A percentile compares a stretch with the other conserved stretches of the same genome.
These are phyloP conservation scores for Sminthopsis crassicaudata DNA, from an alignment of 2,113 vertebrate species.

Conservation along the genomic window DNA sequence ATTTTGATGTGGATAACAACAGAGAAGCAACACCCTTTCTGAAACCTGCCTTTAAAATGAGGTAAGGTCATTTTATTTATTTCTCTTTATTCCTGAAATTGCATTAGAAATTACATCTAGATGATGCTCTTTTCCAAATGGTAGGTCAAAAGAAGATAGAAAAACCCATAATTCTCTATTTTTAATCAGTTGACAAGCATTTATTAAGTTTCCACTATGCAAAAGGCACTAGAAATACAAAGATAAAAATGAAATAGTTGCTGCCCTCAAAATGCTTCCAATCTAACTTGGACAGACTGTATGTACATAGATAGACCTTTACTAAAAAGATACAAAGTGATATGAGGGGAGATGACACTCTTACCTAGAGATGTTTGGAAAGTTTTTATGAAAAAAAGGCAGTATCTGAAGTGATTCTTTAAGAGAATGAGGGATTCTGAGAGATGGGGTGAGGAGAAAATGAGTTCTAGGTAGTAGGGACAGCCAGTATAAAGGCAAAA, in stretches of 20 bases:
- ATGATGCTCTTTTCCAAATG: slow-evolving; percentile 35
- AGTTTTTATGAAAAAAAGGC: not conserved
- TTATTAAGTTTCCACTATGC: not conserved
- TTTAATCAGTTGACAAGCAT: not conserved
- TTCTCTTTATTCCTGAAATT: not conserved
- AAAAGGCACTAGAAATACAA: not conserved
- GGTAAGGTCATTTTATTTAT: not conserved
- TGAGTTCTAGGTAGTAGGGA: not conserved
- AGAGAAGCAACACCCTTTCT: not conserved
- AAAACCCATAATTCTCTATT: slow-evolving; percentile 34
- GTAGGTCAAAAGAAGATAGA: not conserved
- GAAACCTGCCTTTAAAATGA: not conserved
- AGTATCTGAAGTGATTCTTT: not conserved
- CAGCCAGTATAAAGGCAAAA: not conserved
- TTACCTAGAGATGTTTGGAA: not conserved
- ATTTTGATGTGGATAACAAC: not conserved
- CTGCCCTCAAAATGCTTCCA: not conserved
- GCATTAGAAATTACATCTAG: slow-evolving; percentile 34
- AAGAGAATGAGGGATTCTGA: not conserved
- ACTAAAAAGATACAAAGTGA: not conserved
- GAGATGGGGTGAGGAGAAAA: not conserved
- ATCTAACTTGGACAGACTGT: not conserved
- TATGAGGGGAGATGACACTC: not conserved
- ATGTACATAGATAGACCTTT: not conserved
- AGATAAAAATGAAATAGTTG: not conserved